Base-by-base conservation (phyloP, 2,888 invertebrate genomes). In the Pimpla rufipes region DNA sequence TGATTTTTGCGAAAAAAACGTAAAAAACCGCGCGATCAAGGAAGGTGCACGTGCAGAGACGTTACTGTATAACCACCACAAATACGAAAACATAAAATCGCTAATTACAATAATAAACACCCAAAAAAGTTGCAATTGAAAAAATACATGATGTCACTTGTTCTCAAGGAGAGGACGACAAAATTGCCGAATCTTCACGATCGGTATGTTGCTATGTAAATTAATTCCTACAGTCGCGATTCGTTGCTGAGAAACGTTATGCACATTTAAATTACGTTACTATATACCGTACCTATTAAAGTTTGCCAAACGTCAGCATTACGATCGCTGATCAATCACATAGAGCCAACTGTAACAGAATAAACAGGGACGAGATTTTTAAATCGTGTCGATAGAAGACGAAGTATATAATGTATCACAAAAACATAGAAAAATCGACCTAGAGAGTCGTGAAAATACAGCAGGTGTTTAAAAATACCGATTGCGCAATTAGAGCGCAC, bases 311-410 rank as follows among this genome's bases (percentile, higher is more conserved):
- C 71, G 76, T 80, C 83, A 55, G 73, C 68, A 73, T 83, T 55
- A 77, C 68, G 68, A 64, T n/a, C 55, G 13, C 11, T 18, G 23
- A 57, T 66, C 52, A 66, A 76, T 71, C 21, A 11, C 45, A 16
- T 50, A 47, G 21, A 35, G 45, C 64, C 77, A 77, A 83, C 83
- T 83, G 83, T 68, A 83, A 83, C 83, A 83, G 79, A 83, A 45
- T 50, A 79, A 83, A 67, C 55, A 71, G 35, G 50, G 10, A 59
- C 70, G 71, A 79, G 55, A 73, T 67, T 62, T 83, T 67, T 37
- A 64, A 23, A 23, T 71, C 10, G 71, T 11, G 47, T 21, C 0
- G n/a, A 40, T n/a, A 50, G n/a, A 21, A 21, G 35, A 4, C 11
- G 10, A 11, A 35, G 13, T 10, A 47, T 74, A 59, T 35, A n/a